Evolutionary conservation across 2,888 invertebrate genomes (phyloP), one percentile per base, ranked within the genome.

Genomic region (Lepidocyrtinus sp.): DNA sequence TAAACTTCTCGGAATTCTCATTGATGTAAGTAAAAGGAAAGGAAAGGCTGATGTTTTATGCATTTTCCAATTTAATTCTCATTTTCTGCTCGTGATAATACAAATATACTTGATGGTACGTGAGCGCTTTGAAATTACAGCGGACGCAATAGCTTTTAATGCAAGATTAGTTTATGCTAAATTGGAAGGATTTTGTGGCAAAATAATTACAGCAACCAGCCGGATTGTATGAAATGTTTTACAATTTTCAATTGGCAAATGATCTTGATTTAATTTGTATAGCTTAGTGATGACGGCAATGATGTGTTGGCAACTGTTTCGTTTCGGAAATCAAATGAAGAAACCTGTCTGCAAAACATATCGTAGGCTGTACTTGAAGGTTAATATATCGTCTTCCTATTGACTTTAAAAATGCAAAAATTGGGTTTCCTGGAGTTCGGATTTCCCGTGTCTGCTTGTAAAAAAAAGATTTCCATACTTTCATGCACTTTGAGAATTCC

Each of bases 11-110:
- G n/a, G 55, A 55, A 55, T 2, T 12, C n/a, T n/a, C 2, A 55
- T 55, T 55, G 55, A 55, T 55, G 55, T 55, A 55, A 55, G 55
- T 55, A 55, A 55, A 17, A 2, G n/a, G 17, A 55, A 55, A 55
- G 55, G 55, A 55, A 5, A 12, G 55, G 55, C 55, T 55, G 55
- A 55, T 55, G 55, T 55, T 55, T 55, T 55, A 55, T 55, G n/a
- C 55, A 55, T 55, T 55, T 55, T 7, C 3, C 2, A 55, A 55
- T 55, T 5, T 7, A 55, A 15, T 12, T 55, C n/a, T n/a, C n/a
- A n/a, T n/a, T n/a, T n/a, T n/a, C n/a, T n/a, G n/a, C n/a, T n/a
- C n/a, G n/a, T n/a, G n/a, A n/a, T n/a, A n/a, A n/a, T n/a, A n/a
- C n/a, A n/a, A n/a, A n/a, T n/a, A n/a, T n/a, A n/a, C n/a, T n/a